Conservation (phyloP, 2,797 vertebrate genomes). For the Sitta carolinensis region DNA sequence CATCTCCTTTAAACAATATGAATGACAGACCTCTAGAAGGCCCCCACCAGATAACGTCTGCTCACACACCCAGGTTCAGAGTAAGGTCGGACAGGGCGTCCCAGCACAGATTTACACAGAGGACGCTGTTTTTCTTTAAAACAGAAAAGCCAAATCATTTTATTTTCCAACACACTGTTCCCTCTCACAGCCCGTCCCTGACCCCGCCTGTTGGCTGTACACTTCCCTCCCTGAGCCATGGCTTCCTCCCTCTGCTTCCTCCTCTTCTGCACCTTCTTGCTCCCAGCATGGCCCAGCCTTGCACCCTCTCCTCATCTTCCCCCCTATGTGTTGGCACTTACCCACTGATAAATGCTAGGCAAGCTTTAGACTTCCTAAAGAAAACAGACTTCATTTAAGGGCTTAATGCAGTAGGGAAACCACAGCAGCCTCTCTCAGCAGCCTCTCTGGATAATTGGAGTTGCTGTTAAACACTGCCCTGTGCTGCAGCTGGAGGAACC, state of each 20-base stretch:
- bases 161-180: not conserved
- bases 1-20: not conserved
- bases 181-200: not conserved
- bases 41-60: not conserved
- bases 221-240: not conserved
- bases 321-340: not conserved
- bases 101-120: not conserved
- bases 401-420: not conserved
- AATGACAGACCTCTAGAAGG: not conserved
- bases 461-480: not conserved
- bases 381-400: not conserved
- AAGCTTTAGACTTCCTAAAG: not conserved
- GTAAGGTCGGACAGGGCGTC: not conserved
- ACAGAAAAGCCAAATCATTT: not conserved
- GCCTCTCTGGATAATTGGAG: not conserved
- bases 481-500: not conserved
- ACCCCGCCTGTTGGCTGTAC: not conserved
- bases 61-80: constrained; percentile 33
- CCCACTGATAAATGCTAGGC: not conserved
- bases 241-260: not conserved
- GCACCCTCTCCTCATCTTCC: not conserved
- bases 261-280: not conserved
- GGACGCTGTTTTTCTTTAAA: not conserved
- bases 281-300: not conserved
- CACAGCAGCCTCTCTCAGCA: not conserved